A percentile compares a stretch with the other conserved stretches of the same genome.
phyloP scores from a whole-genome alignment of 2,113 vertebrate genomes.

The Solea solea region DNA sequence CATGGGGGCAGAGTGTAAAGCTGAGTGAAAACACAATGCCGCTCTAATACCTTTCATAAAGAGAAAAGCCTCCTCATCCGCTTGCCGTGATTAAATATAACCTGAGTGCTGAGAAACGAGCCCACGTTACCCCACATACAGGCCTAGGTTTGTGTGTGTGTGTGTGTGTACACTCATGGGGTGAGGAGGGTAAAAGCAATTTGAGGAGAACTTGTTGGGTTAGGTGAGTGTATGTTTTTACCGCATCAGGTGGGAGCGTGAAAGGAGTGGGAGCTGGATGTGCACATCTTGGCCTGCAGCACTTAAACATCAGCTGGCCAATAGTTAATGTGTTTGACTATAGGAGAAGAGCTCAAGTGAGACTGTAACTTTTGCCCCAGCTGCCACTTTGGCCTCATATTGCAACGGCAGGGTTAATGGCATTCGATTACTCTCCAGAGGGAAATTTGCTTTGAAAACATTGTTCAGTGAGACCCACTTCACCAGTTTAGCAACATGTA shows the following conservation, averaged over 20 bases:
- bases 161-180: slow-evolving; percentile 58
- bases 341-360: slow-evolving; percentile 82
- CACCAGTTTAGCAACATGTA: not conserved
- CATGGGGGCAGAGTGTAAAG: slow-evolving; percentile 77
- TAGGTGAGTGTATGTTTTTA: slow-evolving; percentile 81
- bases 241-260: slow-evolving; percentile 53
- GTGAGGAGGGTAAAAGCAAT: slow-evolving; percentile 91
- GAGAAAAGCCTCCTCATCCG: slow-evolving; percentile 79
- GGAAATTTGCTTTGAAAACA: not conserved
- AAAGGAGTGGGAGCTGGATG: slow-evolving; percentile 31
- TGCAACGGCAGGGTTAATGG: not conserved
- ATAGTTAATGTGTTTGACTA: slow-evolving; percentile 87
- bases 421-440: too few species aligned
- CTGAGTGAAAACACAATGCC: slow-evolving; percentile 77
- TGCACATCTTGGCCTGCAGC: slow-evolving; percentile 51
- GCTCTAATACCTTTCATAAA: slow-evolving; percentile 83
- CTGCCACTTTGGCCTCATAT: slow-evolving; percentile 1
- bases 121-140: slow-evolving; percentile 66
- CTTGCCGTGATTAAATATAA: slow-evolving; percentile 76
- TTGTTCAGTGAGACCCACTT: not conserved
- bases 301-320: slow-evolving; percentile 84
- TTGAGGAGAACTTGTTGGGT: slow-evolving; percentile 88
- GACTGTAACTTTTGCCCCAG: slow-evolving; percentile 20
- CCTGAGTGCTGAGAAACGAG: slow-evolving; percentile 76
- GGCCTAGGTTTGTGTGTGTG: slow-evolving; percentile 71